Evolutionary conservation across 2,888 invertebrate genomes (phyloP).

Genomic region (Amiota communis): DNA sequence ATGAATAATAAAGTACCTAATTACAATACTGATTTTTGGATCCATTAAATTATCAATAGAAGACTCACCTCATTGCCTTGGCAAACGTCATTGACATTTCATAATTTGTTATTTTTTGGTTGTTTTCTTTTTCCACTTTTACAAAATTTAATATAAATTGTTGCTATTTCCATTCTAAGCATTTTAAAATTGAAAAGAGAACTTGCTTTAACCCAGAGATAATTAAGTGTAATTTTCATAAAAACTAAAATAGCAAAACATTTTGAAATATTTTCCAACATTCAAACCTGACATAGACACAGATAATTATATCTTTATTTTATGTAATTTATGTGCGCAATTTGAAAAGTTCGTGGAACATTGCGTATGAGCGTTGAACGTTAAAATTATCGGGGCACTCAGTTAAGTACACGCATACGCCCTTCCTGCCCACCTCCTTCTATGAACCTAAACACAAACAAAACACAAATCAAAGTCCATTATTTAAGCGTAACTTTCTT

Average conservation of each 20-base stretch:
- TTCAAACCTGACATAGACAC: neutral
- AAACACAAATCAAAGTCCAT: conserved; percentile 25
- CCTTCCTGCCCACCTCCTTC: conserved; percentile 20
- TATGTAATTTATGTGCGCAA: conserved; percentile 7
- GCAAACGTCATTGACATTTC: neutral
- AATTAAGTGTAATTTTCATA: neutral
- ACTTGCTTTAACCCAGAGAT: neutral
- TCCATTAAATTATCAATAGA: neutral
- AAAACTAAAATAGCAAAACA: neutral
- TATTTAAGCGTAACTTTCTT: conserved; percentile 62
- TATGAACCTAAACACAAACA: neutral
- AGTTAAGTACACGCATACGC: conserved; percentile 10
- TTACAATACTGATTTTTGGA: neutral
- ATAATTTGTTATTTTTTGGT: no score
- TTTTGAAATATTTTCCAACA: conserved; percentile 8
- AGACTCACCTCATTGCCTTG: conserved; percentile 2
- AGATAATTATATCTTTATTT: neutral
- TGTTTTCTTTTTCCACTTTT: no score
- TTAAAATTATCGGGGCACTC: conserved; percentile 11
- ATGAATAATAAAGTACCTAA: neutral
- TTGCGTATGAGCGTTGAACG: conserved; percentile 56
- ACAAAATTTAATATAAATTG: no score
- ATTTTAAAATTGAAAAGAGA: no score
- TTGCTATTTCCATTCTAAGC: no score
- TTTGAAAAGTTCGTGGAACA: conserved; percentile 42